Conservation (phyloP, 1,140 invertebrate genomes). For the Brachionus rubens region DNA sequence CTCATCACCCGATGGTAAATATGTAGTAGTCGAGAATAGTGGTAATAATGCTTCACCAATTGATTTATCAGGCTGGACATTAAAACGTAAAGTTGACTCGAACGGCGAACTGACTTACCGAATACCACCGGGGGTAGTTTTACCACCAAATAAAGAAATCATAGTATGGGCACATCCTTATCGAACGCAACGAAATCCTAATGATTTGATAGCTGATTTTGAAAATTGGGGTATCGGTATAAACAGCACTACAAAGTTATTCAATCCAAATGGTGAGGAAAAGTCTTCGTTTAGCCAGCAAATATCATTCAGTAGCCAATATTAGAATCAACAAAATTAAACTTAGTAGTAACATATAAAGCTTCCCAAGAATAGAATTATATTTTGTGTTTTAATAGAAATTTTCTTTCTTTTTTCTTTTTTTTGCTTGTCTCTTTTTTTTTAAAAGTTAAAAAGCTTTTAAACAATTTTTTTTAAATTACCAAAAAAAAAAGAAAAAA, state of each 20-base stretch:
- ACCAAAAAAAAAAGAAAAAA: too few species aligned
- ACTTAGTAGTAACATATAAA: too few species aligned
- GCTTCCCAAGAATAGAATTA: not conserved
- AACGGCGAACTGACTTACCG: not conserved
- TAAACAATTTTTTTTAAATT: too few species aligned
- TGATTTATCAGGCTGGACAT: constrained; percentile 15
- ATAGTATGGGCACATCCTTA: constrained; percentile 27
- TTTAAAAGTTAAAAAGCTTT: too few species aligned
- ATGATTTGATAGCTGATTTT: constrained; percentile 36
- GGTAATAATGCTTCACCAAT: not conserved
- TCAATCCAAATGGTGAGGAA: constrained; percentile 29
- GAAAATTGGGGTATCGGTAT: constrained; percentile 46
- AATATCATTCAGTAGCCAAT: constrained; percentile 36
- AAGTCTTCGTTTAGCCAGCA: constrained; percentile 46
- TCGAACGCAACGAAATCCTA: not conserved
- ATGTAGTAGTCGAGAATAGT: constrained; percentile 26
- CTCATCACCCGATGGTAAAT: constrained; percentile 35
- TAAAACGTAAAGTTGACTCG: constrained; percentile 24
- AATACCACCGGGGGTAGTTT: not conserved
- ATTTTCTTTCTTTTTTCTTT: too few species aligned
- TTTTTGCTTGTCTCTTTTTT: too few species aligned
- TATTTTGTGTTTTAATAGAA: too few species aligned
- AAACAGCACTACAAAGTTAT: not conserved
- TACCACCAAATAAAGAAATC: constrained; percentile 3
- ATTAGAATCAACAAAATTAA: too few species aligned